Evolutionary conservation across 2,888 invertebrate species (phyloP), one percentile per base, ranked within the genome.

Genomic region (Gisinianus flammeolus): DNA sequence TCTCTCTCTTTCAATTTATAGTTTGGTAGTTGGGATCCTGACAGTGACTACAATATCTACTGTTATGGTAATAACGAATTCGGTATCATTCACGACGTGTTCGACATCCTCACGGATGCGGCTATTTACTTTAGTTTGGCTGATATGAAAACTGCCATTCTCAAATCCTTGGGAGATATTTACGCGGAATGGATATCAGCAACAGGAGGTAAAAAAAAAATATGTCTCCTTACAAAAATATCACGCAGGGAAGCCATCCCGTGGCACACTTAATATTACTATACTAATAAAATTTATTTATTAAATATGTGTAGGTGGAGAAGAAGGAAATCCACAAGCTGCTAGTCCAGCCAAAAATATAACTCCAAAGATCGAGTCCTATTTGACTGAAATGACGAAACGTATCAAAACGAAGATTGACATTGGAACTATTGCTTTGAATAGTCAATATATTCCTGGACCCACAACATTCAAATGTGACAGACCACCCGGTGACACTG

Each of bases 41-140:
- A 68, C 12, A 70, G 66, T 26, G 77, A 80, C 33, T 70, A 62
- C 33, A 80, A 80, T 66, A 74, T 75, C n/a, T 80, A 78, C 75
- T 80, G 80, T 56, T 80, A 54, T 62, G 80, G 80, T 10, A 80
- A 75, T 33, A 80, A 80, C 31, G 67, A 70, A 24, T 80, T 75
- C 31, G 80, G 78, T 24, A 52, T 76, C 28, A 77, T 80, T n/a
- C 78, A 77, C 31, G 78, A 77, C 24, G 52, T 35, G 8, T 80
- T 75, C 26, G 80, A 80, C 33, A 28, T 80, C 0, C 35, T 80
- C 28, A 80, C 77, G 0, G 80, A 80, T 58, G 80, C 80, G 2
- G 78, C 80, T 5, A 24, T 78, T 24, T 80, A 62, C 72, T 58
- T 80, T 12, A 67, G 69, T 35, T 31, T 75, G 56, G 69, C 80